Conservation (phyloP, 2,888 invertebrate species). For the Abrostola tripartita region DNA sequence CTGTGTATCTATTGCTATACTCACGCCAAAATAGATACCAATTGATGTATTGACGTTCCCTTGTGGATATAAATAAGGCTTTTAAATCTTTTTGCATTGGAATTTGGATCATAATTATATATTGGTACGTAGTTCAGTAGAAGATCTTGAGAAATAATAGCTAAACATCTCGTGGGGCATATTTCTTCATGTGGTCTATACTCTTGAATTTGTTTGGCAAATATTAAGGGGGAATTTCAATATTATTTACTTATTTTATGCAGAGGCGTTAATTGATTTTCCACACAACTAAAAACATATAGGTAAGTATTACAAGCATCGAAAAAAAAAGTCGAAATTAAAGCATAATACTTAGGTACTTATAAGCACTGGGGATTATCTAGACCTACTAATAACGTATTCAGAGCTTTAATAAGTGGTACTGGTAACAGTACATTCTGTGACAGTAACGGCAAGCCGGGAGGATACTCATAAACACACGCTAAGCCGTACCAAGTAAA, state of each 20-base stretch:
- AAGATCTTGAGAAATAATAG: background rate
- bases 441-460: conserved; percentile 8
- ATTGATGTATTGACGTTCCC: conserved; percentile 55
- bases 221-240: too few relatives aligned
- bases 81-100: conserved; percentile 47
- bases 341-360: too few relatives aligned
- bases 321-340: too few relatives aligned
- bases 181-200: too few relatives aligned
- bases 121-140: background rate
- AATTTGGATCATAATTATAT: background rate
- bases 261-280: too few relatives aligned
- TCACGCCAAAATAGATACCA: conserved; percentile 48
- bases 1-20: conserved; percentile 35
- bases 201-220: too few relatives aligned
- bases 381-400: too few relatives aligned
- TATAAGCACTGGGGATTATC: too few relatives aligned
- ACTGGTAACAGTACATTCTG: conserved; percentile 5
- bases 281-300: too few relatives aligned
- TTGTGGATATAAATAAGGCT: conserved; percentile 38
- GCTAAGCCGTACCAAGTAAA: conserved; percentile 21
- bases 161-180: too few relatives aligned
- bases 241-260: too few relatives aligned
- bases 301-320: too few relatives aligned
- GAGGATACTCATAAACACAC: conserved; percentile 23
- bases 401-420: background rate